Evolutionary conservation across 2,888 invertebrate genomes (phyloP).

Genomic region (Myathropa florea): DNA sequence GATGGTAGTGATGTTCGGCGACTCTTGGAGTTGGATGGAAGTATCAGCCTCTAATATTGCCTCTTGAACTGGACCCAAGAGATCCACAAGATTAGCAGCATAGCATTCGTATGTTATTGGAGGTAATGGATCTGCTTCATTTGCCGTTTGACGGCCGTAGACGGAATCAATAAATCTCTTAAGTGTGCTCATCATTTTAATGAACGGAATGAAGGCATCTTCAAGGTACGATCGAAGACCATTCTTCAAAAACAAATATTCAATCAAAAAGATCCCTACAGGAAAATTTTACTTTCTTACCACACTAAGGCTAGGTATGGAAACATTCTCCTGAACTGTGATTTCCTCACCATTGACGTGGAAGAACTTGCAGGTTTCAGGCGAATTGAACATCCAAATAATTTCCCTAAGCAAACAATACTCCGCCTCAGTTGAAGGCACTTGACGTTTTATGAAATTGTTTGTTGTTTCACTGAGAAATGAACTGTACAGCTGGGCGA

Average conservation of each 20-base stretch:
- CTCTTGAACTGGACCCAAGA: slow-evolving; percentile 78
- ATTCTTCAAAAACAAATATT: slow-evolving; percentile 72
- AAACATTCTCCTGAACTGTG: slow-evolving; percentile 74
- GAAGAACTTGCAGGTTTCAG: slow-evolving; percentile 77
- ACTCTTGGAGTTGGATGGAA: slow-evolving; percentile 79
- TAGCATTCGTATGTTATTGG: slow-evolving; percentile 82
- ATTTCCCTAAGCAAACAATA: slow-evolving; percentile 78
- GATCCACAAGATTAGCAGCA: slow-evolving; percentile 79
- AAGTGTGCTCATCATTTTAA: slow-evolving; percentile 77
- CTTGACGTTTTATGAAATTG: slow-evolving; percentile 70
- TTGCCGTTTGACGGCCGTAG: slow-evolving; percentile 57
- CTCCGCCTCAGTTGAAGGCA: slow-evolving; percentile 76
- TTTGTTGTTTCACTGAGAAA: slow-evolving; percentile 72
- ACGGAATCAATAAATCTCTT: slow-evolving; percentile 78
- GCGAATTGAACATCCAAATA: slow-evolving; percentile 78
- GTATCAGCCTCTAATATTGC: slow-evolving; percentile 79
- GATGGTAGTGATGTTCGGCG: slow-evolving; percentile 79
- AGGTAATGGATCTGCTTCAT: slow-evolving; percentile 72
- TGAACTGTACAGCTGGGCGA: slow-evolving; percentile 79
- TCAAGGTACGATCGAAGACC: slow-evolving; percentile 74
- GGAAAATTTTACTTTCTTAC: slow-evolving; percentile 72
- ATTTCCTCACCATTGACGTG: slow-evolving; percentile 71
- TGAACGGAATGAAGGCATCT: slow-evolving; percentile 74
- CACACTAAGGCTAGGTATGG: slow-evolving; percentile 76
- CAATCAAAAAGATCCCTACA: not conserved